A percentile compares a stretch with the other conserved stretches of the same genome.
Evolutionary conservation across 1,140 invertebrate genomes (phyloP).

Genomic region (Drosophila tropicalis): DNA sequence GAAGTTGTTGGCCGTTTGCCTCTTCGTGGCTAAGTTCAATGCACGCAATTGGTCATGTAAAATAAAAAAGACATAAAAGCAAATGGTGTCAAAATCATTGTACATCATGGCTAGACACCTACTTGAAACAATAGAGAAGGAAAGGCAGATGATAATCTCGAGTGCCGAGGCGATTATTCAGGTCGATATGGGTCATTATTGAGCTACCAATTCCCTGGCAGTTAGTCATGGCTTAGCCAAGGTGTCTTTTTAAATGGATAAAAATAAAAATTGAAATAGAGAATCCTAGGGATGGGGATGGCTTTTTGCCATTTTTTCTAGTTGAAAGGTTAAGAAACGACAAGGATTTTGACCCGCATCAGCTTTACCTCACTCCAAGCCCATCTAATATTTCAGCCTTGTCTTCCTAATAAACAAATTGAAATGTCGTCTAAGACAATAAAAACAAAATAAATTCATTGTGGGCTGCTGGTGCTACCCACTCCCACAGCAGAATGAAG

Average conservation of each 20-base stretch:
- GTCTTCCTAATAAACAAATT: slow-evolving; percentile 10
- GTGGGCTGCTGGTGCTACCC: neutral
- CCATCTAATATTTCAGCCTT: neutral
- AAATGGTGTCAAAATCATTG: slow-evolving; percentile 42
- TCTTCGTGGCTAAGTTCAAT: slow-evolving; percentile 43
- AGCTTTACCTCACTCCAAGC: neutral
- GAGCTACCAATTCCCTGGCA: no score
- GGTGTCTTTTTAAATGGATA: no score
- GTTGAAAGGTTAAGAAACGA: no score
- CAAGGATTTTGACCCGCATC: neutral
- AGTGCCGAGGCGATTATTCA: neutral
- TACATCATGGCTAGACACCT: neutral
- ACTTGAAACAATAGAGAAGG: neutral
- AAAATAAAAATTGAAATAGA: no score
- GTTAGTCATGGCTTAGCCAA: no score
- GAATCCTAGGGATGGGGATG: no score
- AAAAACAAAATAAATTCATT: neutral
- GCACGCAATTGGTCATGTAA: slow-evolving; percentile 38
- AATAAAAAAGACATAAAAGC: neutral
- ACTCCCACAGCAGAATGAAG: neutral
- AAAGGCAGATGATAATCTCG: neutral
- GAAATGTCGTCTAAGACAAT: neutral
- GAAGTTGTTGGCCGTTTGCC: slow-evolving; percentile 21
- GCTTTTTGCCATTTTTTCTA: no score
- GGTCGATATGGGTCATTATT: neutral